These are phyloP conservation scores for Tadarida brasiliensis DNA, from an alignment of 2,797 vertebrate genomes.

Conservation along the genomic window DNA sequence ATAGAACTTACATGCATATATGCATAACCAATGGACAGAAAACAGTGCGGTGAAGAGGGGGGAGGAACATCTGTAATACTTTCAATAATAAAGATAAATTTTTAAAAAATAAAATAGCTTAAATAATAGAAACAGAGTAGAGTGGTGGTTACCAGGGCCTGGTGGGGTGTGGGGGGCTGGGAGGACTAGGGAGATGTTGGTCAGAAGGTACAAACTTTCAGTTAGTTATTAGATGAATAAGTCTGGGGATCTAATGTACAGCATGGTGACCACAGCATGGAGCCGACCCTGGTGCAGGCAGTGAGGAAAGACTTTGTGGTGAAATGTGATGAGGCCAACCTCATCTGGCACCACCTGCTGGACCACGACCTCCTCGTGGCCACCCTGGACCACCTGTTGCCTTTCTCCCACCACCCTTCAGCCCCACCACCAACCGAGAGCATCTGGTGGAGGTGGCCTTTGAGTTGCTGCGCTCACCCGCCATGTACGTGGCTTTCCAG, in stretches of 20 bases:
- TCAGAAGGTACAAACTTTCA: background rate
- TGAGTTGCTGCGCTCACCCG: conserved; percentile 56
- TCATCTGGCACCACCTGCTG: conserved; percentile 80
- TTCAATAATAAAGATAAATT: too few relatives aligned
- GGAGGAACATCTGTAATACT: too few relatives aligned
- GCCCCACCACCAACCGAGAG: conserved; percentile 80
- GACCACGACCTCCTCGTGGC: conserved; percentile 73
- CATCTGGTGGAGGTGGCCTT: conserved; percentile 81
- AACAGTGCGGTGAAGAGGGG: too few relatives aligned
- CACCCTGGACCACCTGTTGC: conserved; percentile 74
- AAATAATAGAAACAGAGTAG: background rate
- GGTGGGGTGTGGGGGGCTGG: background rate
- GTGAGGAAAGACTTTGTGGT: conserved; percentile 59
- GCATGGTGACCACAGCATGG: background rate
- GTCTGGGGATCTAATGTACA: background rate
- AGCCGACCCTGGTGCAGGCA: background rate
- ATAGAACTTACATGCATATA: too few relatives aligned
- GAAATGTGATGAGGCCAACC: conserved; percentile 74
- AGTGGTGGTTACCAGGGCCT: background rate
- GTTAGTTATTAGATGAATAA: background rate
- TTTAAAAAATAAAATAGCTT: background rate
- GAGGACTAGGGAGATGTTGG: background rate
- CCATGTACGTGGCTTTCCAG: conserved; percentile 77
- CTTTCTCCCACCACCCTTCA: conserved; percentile 81
- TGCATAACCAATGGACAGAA: too few relatives aligned